A percentile compares a stretch with the other conserved stretches of the same genome.
Conservation (phyloP, 2,113 vertebrate species). For the Pterocles orientalis region DNA sequence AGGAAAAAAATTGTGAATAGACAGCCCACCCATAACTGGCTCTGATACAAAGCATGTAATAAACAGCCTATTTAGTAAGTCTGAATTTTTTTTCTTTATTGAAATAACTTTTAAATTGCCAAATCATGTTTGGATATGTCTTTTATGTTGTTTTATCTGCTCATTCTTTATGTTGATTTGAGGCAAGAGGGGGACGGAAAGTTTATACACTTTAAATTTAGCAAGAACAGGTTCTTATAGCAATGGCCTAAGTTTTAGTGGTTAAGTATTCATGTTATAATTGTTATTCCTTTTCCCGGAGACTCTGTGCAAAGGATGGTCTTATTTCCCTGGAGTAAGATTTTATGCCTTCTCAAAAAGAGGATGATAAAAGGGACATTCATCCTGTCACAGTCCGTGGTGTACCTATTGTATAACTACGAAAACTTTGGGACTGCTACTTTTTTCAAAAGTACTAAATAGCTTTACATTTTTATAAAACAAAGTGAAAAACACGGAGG, state of each 20-base stretch:
- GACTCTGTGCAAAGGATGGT: neutral
- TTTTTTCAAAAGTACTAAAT: neutral
- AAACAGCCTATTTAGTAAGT: neutral
- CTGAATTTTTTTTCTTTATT: neutral
- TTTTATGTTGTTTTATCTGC: neutral
- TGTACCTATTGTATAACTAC: neutral
- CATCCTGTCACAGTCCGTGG: neutral
- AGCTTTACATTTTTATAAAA: neutral
- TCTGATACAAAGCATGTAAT: neutral
- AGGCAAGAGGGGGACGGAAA: neutral
- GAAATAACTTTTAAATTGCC: neutral
- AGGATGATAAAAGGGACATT: neutral
- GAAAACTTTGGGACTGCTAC: neutral
- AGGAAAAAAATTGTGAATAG: neutral
- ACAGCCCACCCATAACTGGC: neutral
- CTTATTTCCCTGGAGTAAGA: neutral
- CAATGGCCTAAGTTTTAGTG: neutral
- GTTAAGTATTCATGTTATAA: neutral
- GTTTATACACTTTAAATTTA: neutral
- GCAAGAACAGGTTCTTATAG: neutral
- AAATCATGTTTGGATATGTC: neutral
- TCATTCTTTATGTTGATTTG: neutral
- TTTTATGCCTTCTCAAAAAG: neutral
- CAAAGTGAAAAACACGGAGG: neutral
- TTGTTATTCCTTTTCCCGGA: neutral